Evolutionary conservation across 2,888 invertebrate species (phyloP), one percentile per base, ranked within the genome.

Genomic region (Scaeva pyrastri): DNA sequence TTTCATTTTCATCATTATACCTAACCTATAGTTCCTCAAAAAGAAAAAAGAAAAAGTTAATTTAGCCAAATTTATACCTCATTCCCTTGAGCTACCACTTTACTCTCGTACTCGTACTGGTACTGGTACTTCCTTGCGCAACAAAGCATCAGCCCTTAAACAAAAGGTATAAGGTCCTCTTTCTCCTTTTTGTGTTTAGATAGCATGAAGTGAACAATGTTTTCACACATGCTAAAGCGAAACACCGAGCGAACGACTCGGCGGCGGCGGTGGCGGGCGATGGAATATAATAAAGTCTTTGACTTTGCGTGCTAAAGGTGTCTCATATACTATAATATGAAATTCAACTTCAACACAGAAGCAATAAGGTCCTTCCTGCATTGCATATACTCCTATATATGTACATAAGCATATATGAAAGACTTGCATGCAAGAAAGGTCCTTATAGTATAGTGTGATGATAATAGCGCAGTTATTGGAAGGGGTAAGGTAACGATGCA

Each of bases 341-440:
- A 83, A 73, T 45, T 52, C 52, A 83, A 68, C 66, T 72, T 70
- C 39, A 31, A 7, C 31, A 8, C 74, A 43, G 26, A 26, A 14
- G 52, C 48, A 64, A 66, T 72, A 72, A 77, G 80, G 52, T 79
- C 75, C 79, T 45, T 11, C 26, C 14, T 19, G 10, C 19, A 11
- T 3, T 8, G 2, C n/a, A n/a, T n/a, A n/a, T n/a, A n/a, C n/a
- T n/a, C n/a, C n/a, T n/a, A 31, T 56, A 16, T 1, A 56, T n/a
- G 31, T 14, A 10, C 3, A n/a, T 6, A 26, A 31, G 31, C 5
- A 31, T 31, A 5, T n/a, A n/a, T n/a, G 31, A 31, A 31, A 83
- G 23, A 79, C 58, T 84, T 84, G 75, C 79, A 84, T 71, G 64
- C 4, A 5, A 31, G 79, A 72, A n/a, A n/a, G n/a, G 58, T 80